Evolutionary conservation across 2,113 vertebrate genomes (phyloP).

Genomic region (Panthera uncia): DNA sequence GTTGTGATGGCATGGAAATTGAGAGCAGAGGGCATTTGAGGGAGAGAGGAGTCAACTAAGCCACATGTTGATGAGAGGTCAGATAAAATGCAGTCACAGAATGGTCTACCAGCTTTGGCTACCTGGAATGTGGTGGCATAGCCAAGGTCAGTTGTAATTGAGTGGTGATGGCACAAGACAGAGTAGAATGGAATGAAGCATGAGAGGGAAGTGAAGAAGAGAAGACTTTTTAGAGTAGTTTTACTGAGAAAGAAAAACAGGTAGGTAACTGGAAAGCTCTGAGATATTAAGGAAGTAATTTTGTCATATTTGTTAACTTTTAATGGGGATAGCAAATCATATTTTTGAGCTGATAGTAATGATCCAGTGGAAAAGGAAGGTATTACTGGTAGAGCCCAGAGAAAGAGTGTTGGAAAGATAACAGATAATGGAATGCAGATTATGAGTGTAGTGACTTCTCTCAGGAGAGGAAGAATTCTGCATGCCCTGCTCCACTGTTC

Average conservation of each 20-base stretch:
- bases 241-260: not conserved
- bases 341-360: not conserved
- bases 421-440: not conserved
- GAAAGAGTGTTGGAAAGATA: not conserved
- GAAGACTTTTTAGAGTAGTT: not conserved
- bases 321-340: not conserved
- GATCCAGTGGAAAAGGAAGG: not conserved
- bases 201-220: not conserved
- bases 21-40: not conserved
- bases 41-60: not conserved
- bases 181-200: not conserved
- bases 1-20: not conserved
- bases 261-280: not conserved
- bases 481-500: not conserved
- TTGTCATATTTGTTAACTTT: constrained; percentile 25
- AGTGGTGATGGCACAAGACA: not conserved
- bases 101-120: not conserved
- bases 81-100: not conserved
- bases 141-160: not conserved
- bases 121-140: not conserved
- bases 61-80: not conserved
- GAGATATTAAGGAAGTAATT: not conserved
- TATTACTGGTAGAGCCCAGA: not conserved
- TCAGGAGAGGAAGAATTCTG: not conserved
- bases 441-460: not conserved